These are phyloP conservation scores for Plecturocebus donacophilus DNA, from an alignment of 2,113 vertebrate genomes.

Conservation along the genomic window DNA sequence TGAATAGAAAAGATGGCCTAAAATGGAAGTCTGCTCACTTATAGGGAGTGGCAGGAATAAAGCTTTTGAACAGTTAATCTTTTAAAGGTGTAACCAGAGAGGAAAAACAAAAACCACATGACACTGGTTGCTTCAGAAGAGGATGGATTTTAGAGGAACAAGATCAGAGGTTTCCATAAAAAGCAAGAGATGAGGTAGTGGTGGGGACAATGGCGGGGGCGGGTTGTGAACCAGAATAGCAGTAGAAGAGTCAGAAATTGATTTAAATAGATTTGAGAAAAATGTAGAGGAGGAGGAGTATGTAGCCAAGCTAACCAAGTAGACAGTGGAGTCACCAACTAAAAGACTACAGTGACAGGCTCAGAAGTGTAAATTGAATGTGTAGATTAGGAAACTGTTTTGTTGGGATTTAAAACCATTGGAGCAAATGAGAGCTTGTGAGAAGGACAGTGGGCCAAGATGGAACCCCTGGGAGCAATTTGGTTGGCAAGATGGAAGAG, in stretches of 20 bases:
- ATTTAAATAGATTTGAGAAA: not conserved
- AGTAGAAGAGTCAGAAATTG: not conserved
- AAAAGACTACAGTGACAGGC: no score
- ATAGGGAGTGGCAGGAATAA: not conserved
- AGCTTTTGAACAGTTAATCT: not conserved
- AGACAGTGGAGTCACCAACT: not conserved
- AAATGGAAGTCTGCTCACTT: not conserved
- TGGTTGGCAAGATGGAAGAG: not conserved
- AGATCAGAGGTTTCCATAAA: not conserved
- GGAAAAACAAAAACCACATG: not conserved
- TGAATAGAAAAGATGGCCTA: not conserved
- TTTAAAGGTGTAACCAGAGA: conserved; percentile 14
- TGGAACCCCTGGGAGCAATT: not conserved
- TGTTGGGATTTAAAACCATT: not conserved
- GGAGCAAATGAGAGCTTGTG: not conserved
- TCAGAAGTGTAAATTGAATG: not conserved
- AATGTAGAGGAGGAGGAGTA: not conserved
- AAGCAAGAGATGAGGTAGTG: not conserved
- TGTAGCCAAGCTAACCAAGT: not conserved
- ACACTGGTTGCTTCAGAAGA: not conserved
- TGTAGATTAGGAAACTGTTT: not conserved
- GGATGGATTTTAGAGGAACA: not conserved
- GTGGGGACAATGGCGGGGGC: no score
- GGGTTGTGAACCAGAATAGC: not conserved
- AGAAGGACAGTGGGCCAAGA: not conserved